Evolutionary conservation across 2,797 vertebrate species (phyloP).

Genomic region (Acanthiza pusilla): DNA sequence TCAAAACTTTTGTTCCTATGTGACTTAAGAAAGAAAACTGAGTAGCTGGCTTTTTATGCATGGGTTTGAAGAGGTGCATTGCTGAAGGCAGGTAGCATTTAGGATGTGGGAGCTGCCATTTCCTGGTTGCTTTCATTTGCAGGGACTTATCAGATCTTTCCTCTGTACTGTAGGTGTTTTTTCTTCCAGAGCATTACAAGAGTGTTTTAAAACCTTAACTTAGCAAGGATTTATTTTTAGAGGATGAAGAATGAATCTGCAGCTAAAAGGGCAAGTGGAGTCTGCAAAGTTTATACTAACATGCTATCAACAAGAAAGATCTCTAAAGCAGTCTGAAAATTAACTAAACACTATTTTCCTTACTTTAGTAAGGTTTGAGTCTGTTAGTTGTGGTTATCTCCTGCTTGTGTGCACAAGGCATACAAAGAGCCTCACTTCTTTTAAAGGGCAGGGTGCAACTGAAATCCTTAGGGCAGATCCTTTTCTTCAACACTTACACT

Average conservation of each 20-base stretch:
- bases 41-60: neutral
- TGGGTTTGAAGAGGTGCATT: neutral
- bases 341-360: neutral
- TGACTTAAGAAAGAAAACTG: neutral
- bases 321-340: neutral
- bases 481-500: neutral
- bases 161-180: neutral
- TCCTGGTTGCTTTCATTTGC: neutral
- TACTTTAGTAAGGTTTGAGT: neutral
- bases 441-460: neutral
- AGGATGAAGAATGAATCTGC: neutral
- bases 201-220: neutral
- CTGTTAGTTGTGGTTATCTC: neutral
- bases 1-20: neutral
- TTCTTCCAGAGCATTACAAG: neutral
- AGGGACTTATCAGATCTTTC: neutral
- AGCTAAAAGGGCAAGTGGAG: neutral
- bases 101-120: neutral
- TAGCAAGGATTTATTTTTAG: neutral
- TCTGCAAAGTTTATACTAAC: neutral
- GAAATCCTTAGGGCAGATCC: neutral
- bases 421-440: neutral
- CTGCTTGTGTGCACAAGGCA: neutral
- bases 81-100: neutral
- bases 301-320: neutral